Percentiles rank a stretch among this genome's conserved stretches.
Conservation (phyloP, 2,113 vertebrate genomes). For the Paradoxurus hermaphroditus region DNA sequence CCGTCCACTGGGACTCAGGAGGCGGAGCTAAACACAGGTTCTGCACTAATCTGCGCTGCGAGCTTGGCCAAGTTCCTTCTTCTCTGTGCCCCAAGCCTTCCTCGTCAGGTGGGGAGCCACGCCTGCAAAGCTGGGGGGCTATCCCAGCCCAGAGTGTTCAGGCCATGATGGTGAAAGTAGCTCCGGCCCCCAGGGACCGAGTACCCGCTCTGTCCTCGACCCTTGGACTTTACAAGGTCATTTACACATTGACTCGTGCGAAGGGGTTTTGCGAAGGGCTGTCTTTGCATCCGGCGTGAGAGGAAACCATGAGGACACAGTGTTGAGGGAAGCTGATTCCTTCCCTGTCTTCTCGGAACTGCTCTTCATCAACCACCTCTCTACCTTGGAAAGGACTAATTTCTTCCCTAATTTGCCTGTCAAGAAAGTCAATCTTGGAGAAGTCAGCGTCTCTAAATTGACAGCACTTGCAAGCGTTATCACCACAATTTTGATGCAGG, state of each 20-base stretch:
- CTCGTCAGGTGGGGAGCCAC: background rate
- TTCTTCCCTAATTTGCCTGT: background rate
- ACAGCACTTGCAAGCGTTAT: background rate
- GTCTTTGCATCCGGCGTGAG: fast-evolving
- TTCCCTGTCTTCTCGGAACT: background rate
- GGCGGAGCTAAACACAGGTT: background rate
- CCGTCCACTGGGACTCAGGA: too few relatives aligned
- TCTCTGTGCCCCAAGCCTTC: background rate
- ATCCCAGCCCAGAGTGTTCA: fast-evolving
- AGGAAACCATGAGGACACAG: fast-evolving
- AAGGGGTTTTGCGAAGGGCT: fast-evolving
- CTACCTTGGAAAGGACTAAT: background rate
- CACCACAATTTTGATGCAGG: background rate
- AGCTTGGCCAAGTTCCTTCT: background rate
- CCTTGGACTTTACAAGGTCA: fast-evolving
- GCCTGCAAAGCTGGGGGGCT: too few relatives aligned
- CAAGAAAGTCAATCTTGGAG: background rate
- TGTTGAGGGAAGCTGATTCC: fast-evolving
- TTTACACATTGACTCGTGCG: fast-evolving
- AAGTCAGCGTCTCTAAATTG: background rate
- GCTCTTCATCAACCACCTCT: background rate
- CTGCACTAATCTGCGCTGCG: background rate
- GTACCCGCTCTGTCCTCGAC: fast-evolving
- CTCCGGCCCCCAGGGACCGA: fast-evolving
- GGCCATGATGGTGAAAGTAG: background rate